Evolutionary conservation across 2,797 vertebrate species (phyloP), one percentile per base, ranked within the genome.

Genomic region (Tolypeutes matacus): DNA sequence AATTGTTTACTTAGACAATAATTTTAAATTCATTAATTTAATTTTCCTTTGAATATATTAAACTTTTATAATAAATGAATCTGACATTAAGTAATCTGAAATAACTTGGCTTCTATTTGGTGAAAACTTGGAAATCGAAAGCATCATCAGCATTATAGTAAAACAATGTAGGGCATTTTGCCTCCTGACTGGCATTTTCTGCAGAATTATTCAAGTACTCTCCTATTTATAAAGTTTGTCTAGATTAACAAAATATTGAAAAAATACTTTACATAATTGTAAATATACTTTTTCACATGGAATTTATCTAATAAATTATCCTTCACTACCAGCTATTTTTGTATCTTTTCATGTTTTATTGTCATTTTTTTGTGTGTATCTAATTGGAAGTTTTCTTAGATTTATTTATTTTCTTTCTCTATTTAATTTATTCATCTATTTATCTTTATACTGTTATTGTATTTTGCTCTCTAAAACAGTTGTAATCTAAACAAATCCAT

Each of bases 1-100:
- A 94, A 75, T 75, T 76, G 42, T 86, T 92, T 88, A 60, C n/a
- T 88, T 60, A 86, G 69, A 49, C 8, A 82, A 76, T 86, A 89
- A 89, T 76, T 86, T 42, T 13, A 72, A 80, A 77, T 69, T 80
- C 39, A 58, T 4, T 70, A 62, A 72, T 75, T 62, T 92, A 80
- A 78, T 89, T 92, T 92, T 87, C 11, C 56, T 69, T 62, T 49
- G 51, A 75, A 85, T 75, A 62, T 72, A 62, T 92, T 56, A 53
- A 46, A 13, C 8, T 62, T 64, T 81, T 78, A 34, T 51, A 85
- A 56, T 51, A n/a, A 76, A 83, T 81, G 23, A 94, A 8, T 3
- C 17, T 69, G 0, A 23, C n/a, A 17, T 21, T 39, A 75, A 27
- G 3, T 82, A 76, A 69, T 29, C 21, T 81, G 7, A 58, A 92